phyloP scores from a whole-genome alignment of 1,140 invertebrate genomes.

The Schlechtendalia chinensis region DNA sequence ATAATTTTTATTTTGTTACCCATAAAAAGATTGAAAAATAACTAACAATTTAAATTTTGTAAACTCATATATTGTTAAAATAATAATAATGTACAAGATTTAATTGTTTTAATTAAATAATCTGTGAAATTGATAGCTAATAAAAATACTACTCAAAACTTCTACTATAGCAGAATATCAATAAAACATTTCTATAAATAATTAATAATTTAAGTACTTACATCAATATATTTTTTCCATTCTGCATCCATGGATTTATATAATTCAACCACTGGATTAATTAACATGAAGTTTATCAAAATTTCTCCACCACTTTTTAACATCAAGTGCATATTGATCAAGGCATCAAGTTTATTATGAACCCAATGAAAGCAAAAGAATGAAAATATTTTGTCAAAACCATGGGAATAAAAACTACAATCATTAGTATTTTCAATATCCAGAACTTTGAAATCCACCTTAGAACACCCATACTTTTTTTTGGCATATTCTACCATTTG shows the following conservation, averaged over 20 bases:
- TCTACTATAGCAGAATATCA: no score
- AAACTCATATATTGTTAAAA: no score
- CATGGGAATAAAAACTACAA: neutral
- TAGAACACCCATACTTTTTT: neutral
- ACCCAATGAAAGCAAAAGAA: constrained; percentile 39
- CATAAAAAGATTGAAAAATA: no score
- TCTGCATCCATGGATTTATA: constrained; percentile 31
- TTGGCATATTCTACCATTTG: constrained; percentile 29
- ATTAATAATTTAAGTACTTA: constrained; percentile 6
- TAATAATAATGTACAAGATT: no score
- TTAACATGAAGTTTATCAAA: constrained; percentile 14
- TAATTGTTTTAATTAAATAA: no score
- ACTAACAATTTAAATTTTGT: no score
- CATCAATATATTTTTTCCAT: constrained; percentile 39
- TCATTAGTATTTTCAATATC: constrained; percentile 36
- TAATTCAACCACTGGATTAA: constrained; percentile 35
- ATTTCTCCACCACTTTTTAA: constrained; percentile 36
- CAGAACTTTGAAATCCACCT: constrained; percentile 17
- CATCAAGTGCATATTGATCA: constrained; percentile 21
- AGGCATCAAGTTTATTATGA: constrained; percentile 5
- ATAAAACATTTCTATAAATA: neutral
- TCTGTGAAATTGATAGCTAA: no score
- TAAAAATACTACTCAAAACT: no score
- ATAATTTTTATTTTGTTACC: no score
- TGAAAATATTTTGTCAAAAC: constrained; percentile 37